phyloP scores from a whole-genome alignment of 1,140 invertebrate genomes.

The Cydia pomonella region DNA sequence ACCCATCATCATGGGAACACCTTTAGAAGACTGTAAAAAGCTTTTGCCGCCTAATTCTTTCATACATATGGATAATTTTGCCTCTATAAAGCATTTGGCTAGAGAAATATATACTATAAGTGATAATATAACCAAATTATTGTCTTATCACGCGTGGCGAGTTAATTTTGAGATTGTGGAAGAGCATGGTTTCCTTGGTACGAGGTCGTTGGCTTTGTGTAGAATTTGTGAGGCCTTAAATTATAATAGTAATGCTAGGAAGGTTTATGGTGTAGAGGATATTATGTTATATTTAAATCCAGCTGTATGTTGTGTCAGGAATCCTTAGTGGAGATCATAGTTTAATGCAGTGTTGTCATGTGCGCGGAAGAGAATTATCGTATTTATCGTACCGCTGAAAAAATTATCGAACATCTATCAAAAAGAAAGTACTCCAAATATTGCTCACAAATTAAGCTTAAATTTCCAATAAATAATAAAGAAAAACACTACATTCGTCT shows the following conservation, averaged over 20 bases:
- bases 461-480: too few species aligned
- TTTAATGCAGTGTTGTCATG: neutral
- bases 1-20: slow-evolving; percentile 84
- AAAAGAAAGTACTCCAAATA: too few species aligned
- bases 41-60: slow-evolving; percentile 82
- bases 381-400: too few species aligned
- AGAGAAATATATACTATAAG: slow-evolving; percentile 74
- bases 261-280: neutral
- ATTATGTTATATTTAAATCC: neutral
- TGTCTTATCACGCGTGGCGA: slow-evolving; percentile 85
- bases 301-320: neutral
- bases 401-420: too few species aligned
- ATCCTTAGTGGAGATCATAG: neutral
- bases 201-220: slow-evolving; percentile 87
- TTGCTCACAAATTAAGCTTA: too few species aligned
- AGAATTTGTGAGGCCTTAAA: slow-evolving; percentile 88
- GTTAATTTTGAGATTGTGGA: slow-evolving; percentile 83
- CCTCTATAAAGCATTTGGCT: slow-evolving; percentile 81
- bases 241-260: slow-evolving; percentile 70
- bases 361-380: too few species aligned
- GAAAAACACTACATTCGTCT: too few species aligned
- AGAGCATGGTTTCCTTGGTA: slow-evolving; percentile 85
- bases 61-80: slow-evolving; percentile 88
- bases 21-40: slow-evolving; percentile 73
- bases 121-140: slow-evolving; percentile 32